Conservation (phyloP, 2,888 invertebrate species). For the Andrena fulva region DNA sequence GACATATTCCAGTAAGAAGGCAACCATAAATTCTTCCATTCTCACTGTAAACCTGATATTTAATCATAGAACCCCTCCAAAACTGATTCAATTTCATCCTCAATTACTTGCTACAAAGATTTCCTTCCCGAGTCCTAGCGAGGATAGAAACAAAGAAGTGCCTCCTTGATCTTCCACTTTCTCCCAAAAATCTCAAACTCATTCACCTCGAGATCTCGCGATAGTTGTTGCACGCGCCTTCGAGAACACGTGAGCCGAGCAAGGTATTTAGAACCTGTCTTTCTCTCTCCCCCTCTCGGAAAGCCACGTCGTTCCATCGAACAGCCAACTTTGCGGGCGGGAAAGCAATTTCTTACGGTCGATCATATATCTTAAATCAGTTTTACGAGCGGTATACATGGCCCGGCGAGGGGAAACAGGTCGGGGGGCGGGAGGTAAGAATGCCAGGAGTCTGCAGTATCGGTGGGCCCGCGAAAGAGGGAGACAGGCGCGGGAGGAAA, state of each 20-base stretch:
- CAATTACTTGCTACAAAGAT: neutral
- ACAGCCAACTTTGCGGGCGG: constrained; percentile 39
- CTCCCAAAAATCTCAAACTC: constrained; percentile 14
- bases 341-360: constrained; percentile 56
- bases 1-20: too few species aligned
- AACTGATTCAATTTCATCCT: too few species aligned
- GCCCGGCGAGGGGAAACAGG: neutral
- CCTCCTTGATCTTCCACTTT: constrained; percentile 5
- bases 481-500: constrained; percentile 30
- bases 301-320: constrained; percentile 44
- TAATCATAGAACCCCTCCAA: too few species aligned
- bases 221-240: constrained; percentile 4
- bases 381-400: constrained; percentile 51
- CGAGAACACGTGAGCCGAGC: neutral
- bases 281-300: neutral
- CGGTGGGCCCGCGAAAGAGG: constrained; percentile 58
- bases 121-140: neutral
- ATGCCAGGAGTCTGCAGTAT: constrained; percentile 66
- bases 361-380: constrained; percentile 68
- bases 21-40: too few species aligned
- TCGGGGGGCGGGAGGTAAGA: constrained; percentile 15
- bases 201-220: constrained; percentile 15
- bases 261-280: constrained; percentile 26
- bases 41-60: too few species aligned
- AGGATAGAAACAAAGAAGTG: neutral